These are phyloP conservation scores for Lasioglossum vierecki DNA, from an alignment of 2,888 invertebrate genomes.

Conservation along the genomic window DNA sequence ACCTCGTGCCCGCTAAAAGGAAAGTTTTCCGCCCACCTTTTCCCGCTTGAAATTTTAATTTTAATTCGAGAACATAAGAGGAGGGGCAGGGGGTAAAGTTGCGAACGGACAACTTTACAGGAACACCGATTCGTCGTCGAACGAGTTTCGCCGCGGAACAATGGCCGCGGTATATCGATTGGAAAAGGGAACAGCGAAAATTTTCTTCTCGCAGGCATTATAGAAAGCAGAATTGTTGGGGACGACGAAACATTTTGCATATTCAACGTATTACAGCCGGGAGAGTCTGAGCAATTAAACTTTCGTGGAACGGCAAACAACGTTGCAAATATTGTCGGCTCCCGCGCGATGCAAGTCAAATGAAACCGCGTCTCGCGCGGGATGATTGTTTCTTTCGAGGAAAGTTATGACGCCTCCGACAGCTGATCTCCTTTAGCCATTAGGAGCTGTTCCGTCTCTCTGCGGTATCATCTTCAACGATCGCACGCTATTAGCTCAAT, in stretches of 20 bases:
- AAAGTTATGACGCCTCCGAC: constrained; percentile 6
- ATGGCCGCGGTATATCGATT: not conserved
- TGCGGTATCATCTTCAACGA: not conserved
- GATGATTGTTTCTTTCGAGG: not conserved
- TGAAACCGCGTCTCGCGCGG: not conserved
- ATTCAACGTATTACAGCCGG: not conserved
- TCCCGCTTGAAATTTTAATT: not conserved
- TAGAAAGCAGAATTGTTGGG: not conserved
- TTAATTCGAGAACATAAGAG: not conserved
- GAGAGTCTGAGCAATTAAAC: constrained; percentile 35
- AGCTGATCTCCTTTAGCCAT: not conserved
- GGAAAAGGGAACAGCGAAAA: not conserved
- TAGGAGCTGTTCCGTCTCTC: not conserved
- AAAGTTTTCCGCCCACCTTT: not conserved
- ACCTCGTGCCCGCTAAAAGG: not conserved
- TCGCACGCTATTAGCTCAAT: not conserved
- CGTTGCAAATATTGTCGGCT: constrained; percentile 32
- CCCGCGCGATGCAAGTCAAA: not conserved
- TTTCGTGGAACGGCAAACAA: constrained; percentile 9
- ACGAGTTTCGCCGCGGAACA: constrained; percentile 6
- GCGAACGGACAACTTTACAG: not conserved
- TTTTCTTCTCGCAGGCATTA: not conserved
- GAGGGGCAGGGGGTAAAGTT: not conserved
- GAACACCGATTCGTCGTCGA: not conserved
- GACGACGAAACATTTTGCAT: not conserved